phyloP scores from a whole-genome alignment of 37 sponge, comb jelly and placozoan genomes.

The Bolinopsis microptera region DNA sequence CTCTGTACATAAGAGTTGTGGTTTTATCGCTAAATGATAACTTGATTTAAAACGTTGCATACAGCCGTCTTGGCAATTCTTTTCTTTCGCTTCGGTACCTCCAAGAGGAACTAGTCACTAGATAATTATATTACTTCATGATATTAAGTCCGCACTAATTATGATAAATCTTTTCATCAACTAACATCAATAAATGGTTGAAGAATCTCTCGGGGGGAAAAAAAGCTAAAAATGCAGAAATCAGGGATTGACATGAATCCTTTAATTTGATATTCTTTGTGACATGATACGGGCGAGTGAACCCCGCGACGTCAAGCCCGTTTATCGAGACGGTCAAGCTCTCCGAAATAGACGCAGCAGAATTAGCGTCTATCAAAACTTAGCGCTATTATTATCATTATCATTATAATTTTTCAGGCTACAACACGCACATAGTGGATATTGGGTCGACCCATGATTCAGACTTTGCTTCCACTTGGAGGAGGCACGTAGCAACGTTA shows the following conservation, averaged over 20 bases:
- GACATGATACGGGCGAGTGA: background rate
- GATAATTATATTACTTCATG: too few relatives aligned
- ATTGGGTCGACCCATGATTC: background rate
- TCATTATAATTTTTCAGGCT: background rate
- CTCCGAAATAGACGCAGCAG: background rate
- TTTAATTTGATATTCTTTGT: background rate
- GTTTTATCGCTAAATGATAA: background rate
- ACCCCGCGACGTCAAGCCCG: background rate
- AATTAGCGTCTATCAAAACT: background rate
- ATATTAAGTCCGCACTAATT: too few relatives aligned
- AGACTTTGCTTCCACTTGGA: background rate
- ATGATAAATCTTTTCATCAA: too few relatives aligned
- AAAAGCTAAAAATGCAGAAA: background rate
- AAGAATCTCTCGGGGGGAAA: background rate
- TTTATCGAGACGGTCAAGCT: background rate
- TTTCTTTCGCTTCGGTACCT: too few relatives aligned
- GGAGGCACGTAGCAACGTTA: background rate
- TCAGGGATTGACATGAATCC: background rate
- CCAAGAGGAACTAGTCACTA: too few relatives aligned
- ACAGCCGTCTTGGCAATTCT: too few relatives aligned
- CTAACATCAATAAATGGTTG: too few relatives aligned
- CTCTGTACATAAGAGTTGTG: background rate
- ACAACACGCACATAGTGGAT: slow-evolving; percentile 4
- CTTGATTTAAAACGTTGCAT: background rate
- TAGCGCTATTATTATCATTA: background rate